Conservation (phyloP, 2,113 vertebrate genomes). For the Paraplagusia blochii region DNA sequence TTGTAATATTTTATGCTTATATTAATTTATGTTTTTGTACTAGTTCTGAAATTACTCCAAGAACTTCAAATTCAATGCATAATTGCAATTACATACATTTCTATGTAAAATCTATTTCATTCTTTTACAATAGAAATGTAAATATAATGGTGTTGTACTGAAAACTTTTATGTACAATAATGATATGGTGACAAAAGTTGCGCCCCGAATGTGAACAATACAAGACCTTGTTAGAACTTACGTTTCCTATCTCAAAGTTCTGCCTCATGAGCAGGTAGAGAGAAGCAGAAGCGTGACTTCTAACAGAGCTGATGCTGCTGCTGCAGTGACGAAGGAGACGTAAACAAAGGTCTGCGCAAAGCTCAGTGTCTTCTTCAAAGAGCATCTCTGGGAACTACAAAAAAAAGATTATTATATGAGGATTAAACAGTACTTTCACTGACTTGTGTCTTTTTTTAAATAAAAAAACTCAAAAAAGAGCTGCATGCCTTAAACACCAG, state of each 20-base stretch:
- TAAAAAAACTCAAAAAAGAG: neutral
- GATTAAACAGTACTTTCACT: too few species aligned
- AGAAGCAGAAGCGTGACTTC: constrained; percentile 87
- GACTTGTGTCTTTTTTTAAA: too few species aligned
- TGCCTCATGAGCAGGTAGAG: constrained; percentile 95
- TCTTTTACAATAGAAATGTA: too few species aligned
- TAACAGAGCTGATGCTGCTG: constrained; percentile 80
- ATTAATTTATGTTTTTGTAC: too few species aligned
- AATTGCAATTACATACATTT: too few species aligned
- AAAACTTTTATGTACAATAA: too few species aligned
- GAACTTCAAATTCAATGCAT: too few species aligned
- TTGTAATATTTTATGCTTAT: too few species aligned
- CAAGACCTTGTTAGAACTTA: constrained; percentile 56
- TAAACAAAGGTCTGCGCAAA: constrained; percentile 88
- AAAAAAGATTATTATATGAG: constrained; percentile 6
- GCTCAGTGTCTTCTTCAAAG: constrained; percentile 91
- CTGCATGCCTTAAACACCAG: constrained; percentile 86
- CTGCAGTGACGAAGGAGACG: constrained; percentile 89
- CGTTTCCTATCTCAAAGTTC: constrained; percentile 92
- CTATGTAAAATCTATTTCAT: too few species aligned
- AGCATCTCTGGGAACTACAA: constrained; percentile 90
- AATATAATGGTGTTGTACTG: too few species aligned
- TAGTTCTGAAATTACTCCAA: too few species aligned
- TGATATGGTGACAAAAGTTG: too few species aligned
- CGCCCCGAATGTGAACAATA: neutral